Evolutionary conservation across 2,888 invertebrate genomes (phyloP), one percentile per base, ranked within the genome.

Genomic region (Mechanitis mazaeus): DNA sequence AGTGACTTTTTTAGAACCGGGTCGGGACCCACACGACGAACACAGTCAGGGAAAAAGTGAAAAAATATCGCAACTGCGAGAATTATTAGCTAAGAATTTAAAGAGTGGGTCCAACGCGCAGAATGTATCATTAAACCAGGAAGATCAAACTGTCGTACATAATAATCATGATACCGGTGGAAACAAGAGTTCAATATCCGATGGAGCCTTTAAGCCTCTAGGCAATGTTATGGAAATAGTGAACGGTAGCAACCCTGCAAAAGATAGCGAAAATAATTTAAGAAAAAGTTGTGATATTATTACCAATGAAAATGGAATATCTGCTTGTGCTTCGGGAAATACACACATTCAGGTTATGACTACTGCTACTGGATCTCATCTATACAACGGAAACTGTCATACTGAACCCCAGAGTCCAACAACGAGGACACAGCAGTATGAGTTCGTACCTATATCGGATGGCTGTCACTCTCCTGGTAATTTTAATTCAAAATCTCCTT

Each of bases 371-470:
- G 79, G 76, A 3, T 67, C 81, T 6, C 80, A 82, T 64, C 68
- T 81, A 5, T 88, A 84, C 66, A 87, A 88, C 64, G 87, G 87
- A 2, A 84, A 85, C 62, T 75, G 79, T 60, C 83, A 85, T 59
- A 85, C 82, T 54, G 93, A 94, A 58, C 94, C 94, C 1, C 94
- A 94, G 68, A 94, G 94, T 85, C 95, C 95, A 9, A 95, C 94
- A 66, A 93, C 95, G 54, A 91, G 94, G 65, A 92, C 95, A 55
- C 94, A 95, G 77, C 94, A 95, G 76, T 96, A 95, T 78, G 95
- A 94, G 80, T 97, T 97, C 75, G 94, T 95, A 42, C 96, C 96
- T 0, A 97, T 97, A 75, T 95, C 96, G 45, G 95, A 95, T 7
- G 93, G 93, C n/a, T 93, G 94, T 54, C 93, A 92, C 72, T 94